phyloP scores from a whole-genome alignment of 2,888 invertebrate genomes.

The Melanargia galathea region DNA sequence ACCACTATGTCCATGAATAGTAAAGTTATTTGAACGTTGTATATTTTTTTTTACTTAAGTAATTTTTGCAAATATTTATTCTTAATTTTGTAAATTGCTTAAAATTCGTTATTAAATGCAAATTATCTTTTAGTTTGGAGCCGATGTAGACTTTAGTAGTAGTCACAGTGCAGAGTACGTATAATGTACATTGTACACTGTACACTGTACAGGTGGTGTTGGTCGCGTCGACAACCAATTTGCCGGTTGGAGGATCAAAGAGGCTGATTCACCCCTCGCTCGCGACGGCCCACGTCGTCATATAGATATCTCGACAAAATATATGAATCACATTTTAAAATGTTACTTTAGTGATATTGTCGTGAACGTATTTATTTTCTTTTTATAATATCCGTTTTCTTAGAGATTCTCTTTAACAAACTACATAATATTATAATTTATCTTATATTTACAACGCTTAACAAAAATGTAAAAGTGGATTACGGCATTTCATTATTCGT shows the following conservation, averaged over 20 bases:
- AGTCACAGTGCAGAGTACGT: conserved; percentile 48
- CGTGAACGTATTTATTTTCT: not conserved
- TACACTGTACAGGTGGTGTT: conserved; percentile 49
- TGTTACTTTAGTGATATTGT: conserved; percentile 1
- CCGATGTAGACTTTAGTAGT: conserved; percentile 24
- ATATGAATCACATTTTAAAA: conserved; percentile 26
- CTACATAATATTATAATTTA: too few relatives aligned
- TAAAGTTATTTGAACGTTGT: too few relatives aligned
- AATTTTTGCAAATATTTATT: too few relatives aligned
- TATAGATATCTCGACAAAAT: conserved; percentile 27
- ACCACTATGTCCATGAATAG: too few relatives aligned
- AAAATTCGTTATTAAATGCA: too few relatives aligned
- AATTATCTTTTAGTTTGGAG: conserved; percentile 11
- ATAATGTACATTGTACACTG: conserved; percentile 47
- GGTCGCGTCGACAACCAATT: conserved; percentile 63
- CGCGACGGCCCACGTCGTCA: conserved; percentile 30
- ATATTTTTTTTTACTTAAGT: too few relatives aligned
- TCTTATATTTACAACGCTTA: too few relatives aligned
- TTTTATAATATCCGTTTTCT: too few relatives aligned
- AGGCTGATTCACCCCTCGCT: conserved; percentile 42
- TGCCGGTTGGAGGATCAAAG: conserved; percentile 73
- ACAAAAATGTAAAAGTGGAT: too few relatives aligned
- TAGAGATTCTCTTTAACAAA: too few relatives aligned
- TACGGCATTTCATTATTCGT: too few relatives aligned
- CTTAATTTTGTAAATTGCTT: too few relatives aligned